phyloP scores from a whole-genome alignment of 2,797 vertebrate genomes.

The Otolemur crassicaudatus region DNA sequence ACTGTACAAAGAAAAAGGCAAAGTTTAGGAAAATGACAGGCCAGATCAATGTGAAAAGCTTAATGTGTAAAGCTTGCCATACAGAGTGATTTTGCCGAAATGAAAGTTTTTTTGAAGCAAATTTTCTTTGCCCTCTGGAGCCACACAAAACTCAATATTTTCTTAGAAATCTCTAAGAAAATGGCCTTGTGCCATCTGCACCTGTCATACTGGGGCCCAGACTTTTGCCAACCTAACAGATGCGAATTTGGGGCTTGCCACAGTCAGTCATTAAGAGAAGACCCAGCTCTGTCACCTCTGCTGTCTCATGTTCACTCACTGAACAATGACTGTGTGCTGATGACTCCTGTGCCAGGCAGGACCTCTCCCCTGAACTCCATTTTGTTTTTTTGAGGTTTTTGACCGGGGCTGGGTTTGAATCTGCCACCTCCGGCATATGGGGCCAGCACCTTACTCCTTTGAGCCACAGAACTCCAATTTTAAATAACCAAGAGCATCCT shows the following conservation, averaged over 20 bases:
- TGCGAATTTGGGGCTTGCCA: rapidly evolving
- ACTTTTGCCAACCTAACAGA: neutral
- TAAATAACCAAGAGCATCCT: neutral
- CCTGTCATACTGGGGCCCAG: neutral
- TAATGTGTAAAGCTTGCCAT: neutral
- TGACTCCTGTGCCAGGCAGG: neutral
- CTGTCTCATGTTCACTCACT: rapidly evolving
- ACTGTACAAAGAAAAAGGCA: neutral
- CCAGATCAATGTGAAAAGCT: slow-evolving; percentile 35
- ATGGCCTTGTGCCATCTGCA: neutral
- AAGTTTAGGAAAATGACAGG: slow-evolving; percentile 4
- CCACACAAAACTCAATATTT: neutral
- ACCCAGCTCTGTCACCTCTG: neutral
- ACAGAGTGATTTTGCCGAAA: neutral
- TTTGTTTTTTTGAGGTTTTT: too few species aligned
- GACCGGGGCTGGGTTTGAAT: too few species aligned
- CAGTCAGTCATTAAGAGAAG: neutral
- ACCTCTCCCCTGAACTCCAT: neutral
- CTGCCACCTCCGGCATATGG: too few species aligned
- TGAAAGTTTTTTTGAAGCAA: slow-evolving; percentile 47
- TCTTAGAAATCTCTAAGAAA: slow-evolving; percentile 21
- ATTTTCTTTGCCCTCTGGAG: slow-evolving; percentile 11
- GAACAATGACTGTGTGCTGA: rapidly evolving
- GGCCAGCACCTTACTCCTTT: too few species aligned
- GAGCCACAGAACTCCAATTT: neutral